Evolutionary conservation across 92 coral and sea anemone species (phyloP).

Genomic region (Heteractis magnifica): DNA sequence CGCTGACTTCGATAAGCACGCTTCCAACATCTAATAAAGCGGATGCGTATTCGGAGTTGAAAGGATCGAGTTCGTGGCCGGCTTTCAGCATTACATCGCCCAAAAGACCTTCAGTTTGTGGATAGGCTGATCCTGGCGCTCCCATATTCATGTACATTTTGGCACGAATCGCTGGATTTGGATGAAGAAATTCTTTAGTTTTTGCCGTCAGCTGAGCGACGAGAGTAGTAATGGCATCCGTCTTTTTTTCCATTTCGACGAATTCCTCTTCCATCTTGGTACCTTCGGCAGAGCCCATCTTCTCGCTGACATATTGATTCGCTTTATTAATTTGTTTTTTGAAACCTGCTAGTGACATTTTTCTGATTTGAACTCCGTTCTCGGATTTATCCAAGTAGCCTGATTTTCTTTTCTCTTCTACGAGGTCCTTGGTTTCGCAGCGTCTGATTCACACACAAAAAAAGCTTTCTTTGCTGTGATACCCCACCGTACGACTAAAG

Average conservation of each 20-base stretch:
- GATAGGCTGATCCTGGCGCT: constrained; percentile 60
- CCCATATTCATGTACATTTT: constrained; percentile 80
- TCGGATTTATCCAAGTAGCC: background rate
- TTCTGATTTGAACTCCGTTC: background rate
- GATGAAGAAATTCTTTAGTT: constrained; percentile 80
- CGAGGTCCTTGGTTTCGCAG: background rate
- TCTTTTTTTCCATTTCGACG: constrained; percentile 69
- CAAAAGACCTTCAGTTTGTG: constrained; percentile 73
- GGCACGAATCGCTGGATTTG: constrained; percentile 76
- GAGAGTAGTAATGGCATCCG: constrained; percentile 70
- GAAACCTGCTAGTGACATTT: constrained; percentile 85
- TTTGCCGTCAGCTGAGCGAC: constrained; percentile 67
- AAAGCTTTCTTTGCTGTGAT: background rate
- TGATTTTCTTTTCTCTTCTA: constrained; percentile 1
- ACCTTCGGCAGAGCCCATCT: constrained; percentile 91
- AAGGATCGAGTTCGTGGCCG: constrained; percentile 66
- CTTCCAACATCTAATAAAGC: constrained; percentile 82
- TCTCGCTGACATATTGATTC: constrained; percentile 89
- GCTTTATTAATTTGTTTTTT: constrained; percentile 90
- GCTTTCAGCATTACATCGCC: constrained; percentile 83
- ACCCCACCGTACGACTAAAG: constrained; percentile 5
- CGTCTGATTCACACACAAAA: background rate
- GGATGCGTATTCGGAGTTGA: constrained; percentile 72
- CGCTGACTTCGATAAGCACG: constrained; percentile 72
- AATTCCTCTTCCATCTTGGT: constrained; percentile 84